These are phyloP conservation scores for Achatina immaculata DNA, from an alignment of 1,140 invertebrate genomes.

Conservation along the genomic window DNA sequence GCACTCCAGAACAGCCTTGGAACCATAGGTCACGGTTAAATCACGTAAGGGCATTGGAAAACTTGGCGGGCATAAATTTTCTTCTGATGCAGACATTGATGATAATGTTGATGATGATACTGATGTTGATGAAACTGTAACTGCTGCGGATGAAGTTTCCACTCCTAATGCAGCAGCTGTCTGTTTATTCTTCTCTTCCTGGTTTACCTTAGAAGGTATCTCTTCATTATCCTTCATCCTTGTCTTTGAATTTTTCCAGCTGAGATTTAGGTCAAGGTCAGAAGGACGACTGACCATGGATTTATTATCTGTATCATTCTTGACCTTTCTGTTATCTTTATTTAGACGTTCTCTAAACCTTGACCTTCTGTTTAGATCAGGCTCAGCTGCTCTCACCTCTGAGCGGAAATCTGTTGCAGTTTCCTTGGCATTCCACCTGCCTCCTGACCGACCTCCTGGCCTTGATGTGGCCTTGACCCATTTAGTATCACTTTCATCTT, in stretches of 20 bases:
- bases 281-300: neutral
- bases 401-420: neutral
- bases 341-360: neutral
- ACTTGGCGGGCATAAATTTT: conserved; percentile 38
- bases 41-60: conserved; percentile 47
- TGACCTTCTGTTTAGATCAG: neutral
- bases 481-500: neutral
- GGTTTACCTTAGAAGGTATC: neutral
- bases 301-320: neutral
- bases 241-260: neutral
- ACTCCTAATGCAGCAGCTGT: neutral
- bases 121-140: neutral
- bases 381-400: neutral
- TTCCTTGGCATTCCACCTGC: neutral
- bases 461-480: neutral
- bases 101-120: neutral
- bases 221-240: neutral
- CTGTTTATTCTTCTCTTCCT: neutral
- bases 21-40: conserved; percentile 70
- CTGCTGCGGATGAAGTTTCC: neutral
- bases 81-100: neutral
- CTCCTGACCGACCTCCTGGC: neutral
- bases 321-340: neutral
- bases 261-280: neutral
- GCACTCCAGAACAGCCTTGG: conserved; percentile 69